These are phyloP conservation scores for Thereva nobilitata DNA, from an alignment of 2,888 invertebrate genomes.

Conservation along the genomic window DNA sequence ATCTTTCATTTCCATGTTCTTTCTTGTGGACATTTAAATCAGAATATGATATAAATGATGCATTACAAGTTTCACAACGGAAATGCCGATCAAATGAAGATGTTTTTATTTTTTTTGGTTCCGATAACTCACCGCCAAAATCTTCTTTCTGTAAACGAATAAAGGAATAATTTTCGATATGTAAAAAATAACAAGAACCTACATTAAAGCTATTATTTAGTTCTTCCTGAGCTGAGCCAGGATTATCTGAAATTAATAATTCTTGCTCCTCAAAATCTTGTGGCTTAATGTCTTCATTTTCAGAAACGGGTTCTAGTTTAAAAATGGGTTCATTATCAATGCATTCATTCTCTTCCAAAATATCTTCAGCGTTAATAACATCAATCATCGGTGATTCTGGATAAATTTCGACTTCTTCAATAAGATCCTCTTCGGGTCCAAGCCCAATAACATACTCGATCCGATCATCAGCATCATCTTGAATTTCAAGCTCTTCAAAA, in stretches of 20 bases:
- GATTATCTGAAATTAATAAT: too few species aligned
- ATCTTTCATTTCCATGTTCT: conserved; percentile 38
- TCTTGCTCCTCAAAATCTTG: too few species aligned
- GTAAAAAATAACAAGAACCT: too few species aligned
- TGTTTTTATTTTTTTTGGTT: conserved; percentile 3
- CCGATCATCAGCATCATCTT: neutral
- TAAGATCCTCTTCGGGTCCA: conserved; percentile 5
- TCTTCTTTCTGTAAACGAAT: neutral
- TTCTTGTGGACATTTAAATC: conserved; percentile 41
- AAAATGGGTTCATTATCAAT: neutral
- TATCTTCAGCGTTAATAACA: neutral
- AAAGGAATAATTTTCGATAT: neutral
- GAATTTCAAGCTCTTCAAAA: conserved; percentile 1
- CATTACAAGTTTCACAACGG: conserved; percentile 39
- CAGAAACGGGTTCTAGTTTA: neutral
- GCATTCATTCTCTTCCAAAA: neutral
- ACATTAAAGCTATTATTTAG: too few species aligned
- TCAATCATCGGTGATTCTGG: too few species aligned
- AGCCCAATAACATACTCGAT: neutral
- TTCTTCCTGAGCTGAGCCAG: too few species aligned
- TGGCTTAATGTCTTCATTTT: neutral
- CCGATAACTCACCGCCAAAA: neutral
- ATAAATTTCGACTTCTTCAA: neutral
- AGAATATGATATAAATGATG: conserved; percentile 23
- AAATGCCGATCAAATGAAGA: neutral